Conservation (phyloP, 2,888 invertebrate species). For the Eugnorisma glareosa region DNA sequence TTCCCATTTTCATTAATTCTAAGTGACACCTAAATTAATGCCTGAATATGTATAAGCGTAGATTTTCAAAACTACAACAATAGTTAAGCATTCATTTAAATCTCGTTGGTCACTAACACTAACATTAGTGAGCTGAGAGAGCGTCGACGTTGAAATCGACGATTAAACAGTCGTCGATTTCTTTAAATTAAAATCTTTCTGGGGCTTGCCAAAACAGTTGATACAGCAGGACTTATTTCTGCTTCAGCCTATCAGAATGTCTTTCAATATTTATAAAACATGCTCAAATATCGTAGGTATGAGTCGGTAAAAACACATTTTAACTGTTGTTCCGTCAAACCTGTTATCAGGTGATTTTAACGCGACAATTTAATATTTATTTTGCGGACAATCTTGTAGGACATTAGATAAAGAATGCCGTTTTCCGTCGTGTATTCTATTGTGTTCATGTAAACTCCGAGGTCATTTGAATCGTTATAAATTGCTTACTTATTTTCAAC, state of each 20-base stretch:
- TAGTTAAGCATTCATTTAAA: background rate
- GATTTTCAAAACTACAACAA: background rate
- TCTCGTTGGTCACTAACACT: no score
- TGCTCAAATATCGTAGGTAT: conserved; percentile 3
- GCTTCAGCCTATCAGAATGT: background rate
- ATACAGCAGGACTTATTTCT: background rate
- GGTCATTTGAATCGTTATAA: conserved; percentile 1
- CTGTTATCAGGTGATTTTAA: conserved; percentile 24
- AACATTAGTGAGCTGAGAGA: background rate
- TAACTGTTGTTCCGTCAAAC: background rate
- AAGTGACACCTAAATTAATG: background rate
- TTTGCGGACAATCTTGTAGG: conserved; percentile 20
- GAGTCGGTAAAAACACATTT: conserved; percentile 2
- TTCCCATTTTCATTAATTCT: background rate
- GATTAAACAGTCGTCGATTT: background rate
- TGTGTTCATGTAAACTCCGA: conserved; percentile 31
- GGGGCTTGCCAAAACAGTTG: background rate
- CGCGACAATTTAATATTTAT: conserved; percentile 31
- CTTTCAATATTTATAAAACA: conserved; percentile 18
- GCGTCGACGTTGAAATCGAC: no score
- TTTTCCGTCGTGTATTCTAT: background rate
- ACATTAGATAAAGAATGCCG: conserved; percentile 25
- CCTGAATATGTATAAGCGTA: background rate
- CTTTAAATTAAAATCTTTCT: background rate
- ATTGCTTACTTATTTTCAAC: conserved; percentile 3